Evolutionary conservation across 2,888 invertebrate species (phyloP).

Genomic region (Archaeoteleia sp.): DNA sequence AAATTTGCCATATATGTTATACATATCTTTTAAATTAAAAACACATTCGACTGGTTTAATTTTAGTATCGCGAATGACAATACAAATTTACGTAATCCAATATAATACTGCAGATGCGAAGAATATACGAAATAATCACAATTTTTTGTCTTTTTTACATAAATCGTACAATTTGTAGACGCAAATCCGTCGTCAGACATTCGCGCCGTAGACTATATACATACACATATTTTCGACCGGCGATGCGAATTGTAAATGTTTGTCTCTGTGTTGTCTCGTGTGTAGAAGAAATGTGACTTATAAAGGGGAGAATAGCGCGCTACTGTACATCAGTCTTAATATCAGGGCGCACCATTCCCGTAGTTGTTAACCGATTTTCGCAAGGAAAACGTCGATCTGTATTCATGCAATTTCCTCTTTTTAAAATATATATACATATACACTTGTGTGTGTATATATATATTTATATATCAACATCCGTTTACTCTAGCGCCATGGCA

Average conservation of each 20-base stretch:
- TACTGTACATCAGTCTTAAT: conserved; percentile 75
- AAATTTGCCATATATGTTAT: no score
- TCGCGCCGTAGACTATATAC: conserved; percentile 41
- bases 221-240: conserved; percentile 45
- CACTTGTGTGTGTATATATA: conserved; percentile 32
- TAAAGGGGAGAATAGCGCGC: conserved; percentile 72
- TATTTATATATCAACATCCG: conserved; percentile 57
- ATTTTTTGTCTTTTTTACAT: no score
- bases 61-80: no score
- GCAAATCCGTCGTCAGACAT: conserved; percentile 34
- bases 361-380: conserved; percentile 61
- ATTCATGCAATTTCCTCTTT: conserved; percentile 46
- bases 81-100: no score
- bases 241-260: conserved; percentile 28
- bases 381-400: conserved; percentile 46
- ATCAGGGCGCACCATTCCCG: conserved; percentile 75
- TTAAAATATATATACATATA: conserved; percentile 45
- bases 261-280: conserved; percentile 26
- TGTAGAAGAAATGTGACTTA: conserved; percentile 51
- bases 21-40: no score
- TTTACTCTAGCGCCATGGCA: conserved; percentile 70
- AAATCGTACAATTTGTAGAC: conserved; percentile 9
- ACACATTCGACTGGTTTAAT: no score
- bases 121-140: background rate
- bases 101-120: no score